Conservation (phyloP, 2,888 invertebrate species). For the Crematogaster levior region DNA sequence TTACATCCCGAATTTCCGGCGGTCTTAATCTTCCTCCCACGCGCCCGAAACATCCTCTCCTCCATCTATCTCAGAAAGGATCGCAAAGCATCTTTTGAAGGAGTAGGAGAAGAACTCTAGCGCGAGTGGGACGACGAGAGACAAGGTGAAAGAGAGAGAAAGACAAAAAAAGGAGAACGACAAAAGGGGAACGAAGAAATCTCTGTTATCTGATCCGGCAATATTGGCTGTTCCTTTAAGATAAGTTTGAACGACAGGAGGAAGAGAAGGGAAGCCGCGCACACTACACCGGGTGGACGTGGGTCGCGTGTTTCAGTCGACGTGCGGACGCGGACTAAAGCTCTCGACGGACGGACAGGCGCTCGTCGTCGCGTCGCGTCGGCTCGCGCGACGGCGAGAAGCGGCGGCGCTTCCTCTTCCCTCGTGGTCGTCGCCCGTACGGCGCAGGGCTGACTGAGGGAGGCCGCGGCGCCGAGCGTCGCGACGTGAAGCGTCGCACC, state of each 20-base stretch:
- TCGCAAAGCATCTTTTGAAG: slow-evolving; percentile 13
- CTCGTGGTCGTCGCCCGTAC: slow-evolving; percentile 64
- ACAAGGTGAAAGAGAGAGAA: not conserved
- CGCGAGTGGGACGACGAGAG: not conserved
- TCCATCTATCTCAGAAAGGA: slow-evolving; percentile 18
- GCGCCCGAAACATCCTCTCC: slow-evolving; percentile 18
- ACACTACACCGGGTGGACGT: slow-evolving; percentile 45
- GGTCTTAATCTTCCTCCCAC: slow-evolving; percentile 36
- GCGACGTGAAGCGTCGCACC: slow-evolving; percentile 22
- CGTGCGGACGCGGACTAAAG: slow-evolving; percentile 75
- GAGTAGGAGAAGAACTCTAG: not conserved
- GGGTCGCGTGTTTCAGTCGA: slow-evolving; percentile 63
- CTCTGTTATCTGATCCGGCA: slow-evolving; percentile 16
- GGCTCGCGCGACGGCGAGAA: slow-evolving; percentile 73
- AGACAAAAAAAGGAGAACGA: not conserved
- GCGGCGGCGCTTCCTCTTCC: slow-evolving; percentile 71
- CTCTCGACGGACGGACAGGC: slow-evolving; percentile 41
- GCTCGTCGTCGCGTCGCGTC: slow-evolving; percentile 72
- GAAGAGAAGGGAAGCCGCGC: slow-evolving; percentile 41
- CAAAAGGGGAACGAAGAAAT: not conserved
- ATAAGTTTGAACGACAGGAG: slow-evolving; percentile 44
- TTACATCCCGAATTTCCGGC: slow-evolving; percentile 50
- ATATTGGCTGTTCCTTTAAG: slow-evolving; percentile 6
- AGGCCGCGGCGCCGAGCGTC: slow-evolving; percentile 52
- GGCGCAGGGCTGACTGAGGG: slow-evolving; percentile 74